A percentile compares a stretch with the other conserved stretches of the same genome.
Evolutionary conservation across 1,140 invertebrate species (phyloP).

Genomic region (Zaprionus kolodkinae): DNA sequence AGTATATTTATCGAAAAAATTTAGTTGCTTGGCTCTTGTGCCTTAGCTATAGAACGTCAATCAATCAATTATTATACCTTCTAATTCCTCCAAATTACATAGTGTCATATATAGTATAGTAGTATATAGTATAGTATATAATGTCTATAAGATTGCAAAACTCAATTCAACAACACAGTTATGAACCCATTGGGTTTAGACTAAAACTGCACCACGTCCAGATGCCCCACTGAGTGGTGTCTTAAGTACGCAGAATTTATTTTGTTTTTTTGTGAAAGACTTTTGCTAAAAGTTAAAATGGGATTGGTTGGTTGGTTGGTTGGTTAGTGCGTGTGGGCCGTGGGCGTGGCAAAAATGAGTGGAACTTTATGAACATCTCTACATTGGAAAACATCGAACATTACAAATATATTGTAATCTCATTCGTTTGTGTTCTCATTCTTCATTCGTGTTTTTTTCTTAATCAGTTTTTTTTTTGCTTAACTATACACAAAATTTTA

Average conservation of each 20-base stretch:
- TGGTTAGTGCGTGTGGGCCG: conserved; percentile 3
- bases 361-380: conserved; percentile 17
- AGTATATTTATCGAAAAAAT: conserved; percentile 47
- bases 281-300: background rate
- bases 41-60: background rate
- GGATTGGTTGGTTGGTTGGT: conserved; percentile 4
- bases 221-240: conserved; percentile 33
- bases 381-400: conserved; percentile 33
- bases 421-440: conserved; percentile 44
- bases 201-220: conserved; percentile 52
- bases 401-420: conserved; percentile 55
- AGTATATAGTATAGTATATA: background rate
- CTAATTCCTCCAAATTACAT: conserved; percentile 19
- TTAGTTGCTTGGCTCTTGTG: conserved; percentile 45
- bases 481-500: conserved; percentile 40
- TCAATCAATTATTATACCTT: conserved; percentile 6
- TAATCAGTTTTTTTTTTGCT: conserved; percentile 16
- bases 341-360: conserved; percentile 9
- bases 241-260: conserved; percentile 62
- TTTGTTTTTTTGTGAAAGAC: conserved; percentile 2
- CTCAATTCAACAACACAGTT: conserved; percentile 71
- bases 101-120: background rate
- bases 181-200: conserved; percentile 78
- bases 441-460: conserved; percentile 3
- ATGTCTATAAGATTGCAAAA: conserved; percentile 63